Evolutionary conservation across 2,113 vertebrate species (phyloP).

Genomic region (Oncorhynchus mykiss): DNA sequence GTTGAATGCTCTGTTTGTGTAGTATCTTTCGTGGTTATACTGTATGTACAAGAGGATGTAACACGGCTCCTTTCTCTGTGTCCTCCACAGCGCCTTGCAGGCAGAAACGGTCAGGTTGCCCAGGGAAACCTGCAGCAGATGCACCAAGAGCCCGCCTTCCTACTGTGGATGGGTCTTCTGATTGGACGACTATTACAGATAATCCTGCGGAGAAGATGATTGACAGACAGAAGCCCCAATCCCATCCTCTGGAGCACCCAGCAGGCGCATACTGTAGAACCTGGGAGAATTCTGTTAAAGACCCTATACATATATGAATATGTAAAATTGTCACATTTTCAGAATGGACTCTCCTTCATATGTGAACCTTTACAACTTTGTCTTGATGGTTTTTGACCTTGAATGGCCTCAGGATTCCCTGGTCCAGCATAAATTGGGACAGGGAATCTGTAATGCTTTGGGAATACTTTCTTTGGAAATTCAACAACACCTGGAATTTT

Average conservation of each 20-base stretch:
- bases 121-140: slow-evolving; percentile 56
- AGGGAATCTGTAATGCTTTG: background rate
- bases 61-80: background rate
- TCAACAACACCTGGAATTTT: slow-evolving; percentile 36
- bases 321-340: slow-evolving; percentile 18
- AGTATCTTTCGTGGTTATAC: background rate
- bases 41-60: slow-evolving; percentile 18
- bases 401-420: background rate
- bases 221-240: slow-evolving; percentile 29
- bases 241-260: slow-evolving; percentile 52
- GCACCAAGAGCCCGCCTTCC: slow-evolving; percentile 54
- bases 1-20: background rate
- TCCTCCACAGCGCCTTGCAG: slow-evolving; percentile 66
- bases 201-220: slow-evolving; percentile 50
- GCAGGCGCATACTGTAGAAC: slow-evolving; percentile 67
- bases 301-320: slow-evolving; percentile 35
- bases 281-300: slow-evolving; percentile 2
- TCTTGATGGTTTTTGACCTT: slow-evolving; percentile 1
- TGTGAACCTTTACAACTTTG: slow-evolving; percentile 28
- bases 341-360: slow-evolving; percentile 1
- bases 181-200: slow-evolving; percentile 64
- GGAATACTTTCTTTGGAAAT: slow-evolving; percentile 17
- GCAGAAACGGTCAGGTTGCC: slow-evolving; percentile 49
- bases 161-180: slow-evolving; percentile 63
- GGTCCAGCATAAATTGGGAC: background rate